Evolutionary conservation across 2,888 invertebrate genomes (phyloP).

Genomic region (Parthenolecanium corni): DNA sequence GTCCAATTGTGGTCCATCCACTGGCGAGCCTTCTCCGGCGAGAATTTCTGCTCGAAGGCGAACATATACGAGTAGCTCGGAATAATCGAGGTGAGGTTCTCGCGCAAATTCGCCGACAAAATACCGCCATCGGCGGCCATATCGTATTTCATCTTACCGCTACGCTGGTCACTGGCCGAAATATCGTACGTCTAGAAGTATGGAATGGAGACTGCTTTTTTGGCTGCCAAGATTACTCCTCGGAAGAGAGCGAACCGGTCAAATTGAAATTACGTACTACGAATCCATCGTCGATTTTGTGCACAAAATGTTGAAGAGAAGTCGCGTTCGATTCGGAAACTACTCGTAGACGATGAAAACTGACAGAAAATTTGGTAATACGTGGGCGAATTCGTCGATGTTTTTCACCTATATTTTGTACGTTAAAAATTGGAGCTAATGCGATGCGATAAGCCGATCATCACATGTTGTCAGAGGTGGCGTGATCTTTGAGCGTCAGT

Average conservation of each 20-base stretch:
- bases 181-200: too few relatives aligned
- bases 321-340: not conserved
- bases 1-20: constrained; percentile 98
- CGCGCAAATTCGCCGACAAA: not conserved
- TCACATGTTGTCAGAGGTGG: constrained; percentile 15
- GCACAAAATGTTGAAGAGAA: not conserved
- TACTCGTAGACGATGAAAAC: too few relatives aligned
- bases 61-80: constrained; percentile 87
- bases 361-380: too few relatives aligned
- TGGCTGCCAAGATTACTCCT: not conserved
- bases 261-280: not conserved
- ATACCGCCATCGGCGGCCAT: not conserved
- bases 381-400: too few relatives aligned
- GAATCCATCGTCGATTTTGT: not conserved
- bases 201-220: too few relatives aligned
- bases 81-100: constrained; percentile 10
- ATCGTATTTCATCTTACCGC: constrained; percentile 3
- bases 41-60: constrained; percentile 89
- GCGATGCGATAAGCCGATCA: too few relatives aligned
- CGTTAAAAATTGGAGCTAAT: too few relatives aligned
- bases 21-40: constrained; percentile 71
- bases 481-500: constrained; percentile 8
- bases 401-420: too few relatives aligned
- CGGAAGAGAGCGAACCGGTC: too few relatives aligned
- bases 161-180: too few relatives aligned